Base-by-base conservation (phyloP, 2,113 vertebrate genomes). In the Xiphias gladius region DNA sequence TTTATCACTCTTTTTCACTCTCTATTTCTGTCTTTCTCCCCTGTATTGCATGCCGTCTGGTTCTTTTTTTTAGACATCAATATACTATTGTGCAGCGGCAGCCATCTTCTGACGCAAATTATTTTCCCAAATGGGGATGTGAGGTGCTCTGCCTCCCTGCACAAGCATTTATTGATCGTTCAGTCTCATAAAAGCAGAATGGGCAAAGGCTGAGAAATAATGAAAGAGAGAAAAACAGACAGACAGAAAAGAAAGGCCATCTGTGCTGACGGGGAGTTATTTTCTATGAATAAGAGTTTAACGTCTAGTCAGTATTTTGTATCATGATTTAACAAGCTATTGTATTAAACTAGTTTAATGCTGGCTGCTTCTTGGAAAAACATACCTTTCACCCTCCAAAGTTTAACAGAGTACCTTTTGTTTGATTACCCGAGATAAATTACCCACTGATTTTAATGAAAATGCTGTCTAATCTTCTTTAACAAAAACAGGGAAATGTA, bases 251-350 rank as follows among this genome's bases (percentile, higher is more conserved):
- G 59, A 32, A 13, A 41, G 65, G 24, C 59, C 61, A 79, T 79
- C 67, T 70, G 80, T 79, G 96, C 97, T 97, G 96, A 98, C 96
- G 94, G 85, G 84, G 81, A 92, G 92, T 94, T 96, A 94, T 97
- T 97, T 96, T 91, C 96, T 95, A 96, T 95, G 95, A 96, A 96
- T 96, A 96, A 96, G 96, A 97, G 96, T 96, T 97, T 97, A 97
- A 97, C 96, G 96, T 96, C 95, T 96, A 96, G 96, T 97, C 96
- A 96, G 95, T 97, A 96, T 97, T 97, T 97, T 97, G 96, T 96
- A 96, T 97, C 94, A 94, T 95, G 93, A 95, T 96, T 96, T 97
- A 97, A 97, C 96, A 95, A 74, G 41, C 54, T 16, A 30, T 50
- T 54, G 26, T 71, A n/a, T 52, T 43, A 64, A 62, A 73, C 10